Evolutionary conservation across 2,888 invertebrate species (phyloP).

Genomic region (Hemaris fuciformis): DNA sequence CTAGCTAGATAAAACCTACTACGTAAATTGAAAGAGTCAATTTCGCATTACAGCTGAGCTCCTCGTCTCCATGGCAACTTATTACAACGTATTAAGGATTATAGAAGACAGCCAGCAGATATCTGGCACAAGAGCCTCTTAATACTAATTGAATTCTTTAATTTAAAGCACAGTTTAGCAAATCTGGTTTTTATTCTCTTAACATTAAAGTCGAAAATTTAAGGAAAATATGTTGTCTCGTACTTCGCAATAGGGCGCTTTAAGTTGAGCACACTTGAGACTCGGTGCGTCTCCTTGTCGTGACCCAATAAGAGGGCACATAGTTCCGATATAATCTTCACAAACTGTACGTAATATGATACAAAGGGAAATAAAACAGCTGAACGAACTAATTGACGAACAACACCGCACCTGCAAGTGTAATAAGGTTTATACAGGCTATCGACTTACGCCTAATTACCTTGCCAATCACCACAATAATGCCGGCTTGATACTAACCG

Average conservation of each 20-base stretch:
- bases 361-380: neutral
- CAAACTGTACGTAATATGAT: neutral
- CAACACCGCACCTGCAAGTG: neutral
- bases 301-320: slow-evolving; percentile 28
- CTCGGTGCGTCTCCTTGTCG: slow-evolving; percentile 27
- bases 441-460: too few relatives aligned
- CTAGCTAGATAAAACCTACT: neutral
- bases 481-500: too few relatives aligned
- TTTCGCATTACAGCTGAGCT: neutral
- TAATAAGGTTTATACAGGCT: too few relatives aligned
- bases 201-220: neutral
- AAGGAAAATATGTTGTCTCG: slow-evolving; percentile 1
- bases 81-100: neutral
- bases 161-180: neutral
- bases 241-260: slow-evolving; percentile 19
- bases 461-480: too few relatives aligned
- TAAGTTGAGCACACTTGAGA: slow-evolving; percentile 18
- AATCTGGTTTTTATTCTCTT: neutral
- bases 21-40: neutral
- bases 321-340: slow-evolving; percentile 12
- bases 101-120: neutral
- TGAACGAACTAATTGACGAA: neutral
- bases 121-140: neutral
- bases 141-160: slow-evolving; percentile 6
- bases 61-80: neutral